Evolutionary conservation across 2,888 invertebrate genomes (phyloP), one percentile per base, ranked within the genome.

Genomic region (Melinaea marsaeus): DNA sequence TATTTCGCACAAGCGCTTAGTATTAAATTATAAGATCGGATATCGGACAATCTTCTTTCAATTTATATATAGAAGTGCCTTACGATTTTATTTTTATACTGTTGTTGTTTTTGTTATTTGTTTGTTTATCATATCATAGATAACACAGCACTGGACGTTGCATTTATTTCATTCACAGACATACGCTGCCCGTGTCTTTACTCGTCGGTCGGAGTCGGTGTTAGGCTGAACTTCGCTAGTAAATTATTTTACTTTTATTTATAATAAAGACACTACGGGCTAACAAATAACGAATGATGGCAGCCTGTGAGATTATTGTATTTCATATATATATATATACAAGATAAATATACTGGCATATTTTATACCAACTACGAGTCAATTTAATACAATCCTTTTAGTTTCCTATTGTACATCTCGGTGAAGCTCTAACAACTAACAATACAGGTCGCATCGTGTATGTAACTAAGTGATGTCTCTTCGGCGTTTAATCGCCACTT

Each of bases 31-130:
- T 83, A 81, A 82, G 79, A 79, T 75, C 79, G 75, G 78, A 72
- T 75, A 79, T 79, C 75, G 75, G 78, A 80, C 76, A 81, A 80
- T 77, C 77, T 85, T 72, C 75, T 80, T 86, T 86, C 84, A 84
- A 85, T 80, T 84, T 80, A 78, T 82, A 88, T 83, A 88, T 88
- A 89, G 87, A 90, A 90, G 90, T 90, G 90, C 90, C 90, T 90
- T 90, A 90, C 86, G 76, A 85, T 86, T 87, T 87, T 84, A 81
- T 89, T 89, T 89, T 85, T 85, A 78, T 82, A 85, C 79, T 79
- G 69, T 80, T 80, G 79, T 79, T 74, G 77, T 79, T 76, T 77
- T 78, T 76, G 70, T 76, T 64, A 57, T 64, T 73, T 79, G 71
- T 74, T 80, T 75, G 75, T 77, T 75, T 78, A 75, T 70, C 72